Base-by-base conservation (phyloP, 2,113 vertebrate genomes). In the Epinephelus lanceolatus region DNA sequence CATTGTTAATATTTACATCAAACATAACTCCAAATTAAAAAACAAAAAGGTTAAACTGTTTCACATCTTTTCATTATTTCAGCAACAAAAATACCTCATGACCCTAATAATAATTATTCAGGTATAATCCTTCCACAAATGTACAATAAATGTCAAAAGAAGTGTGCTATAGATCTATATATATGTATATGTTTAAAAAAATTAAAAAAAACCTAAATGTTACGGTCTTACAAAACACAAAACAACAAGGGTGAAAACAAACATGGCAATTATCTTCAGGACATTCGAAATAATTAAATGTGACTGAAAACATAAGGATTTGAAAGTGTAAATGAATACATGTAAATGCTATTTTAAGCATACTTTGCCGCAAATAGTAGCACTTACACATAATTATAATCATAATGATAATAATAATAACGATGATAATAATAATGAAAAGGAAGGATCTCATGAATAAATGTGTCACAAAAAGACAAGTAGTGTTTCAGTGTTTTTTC, bases 1-100 rank as follows among this genome's bases (percentile, higher is more conserved):
- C 83, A 92, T 84, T 88, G 87, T 92, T 91, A 90, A 92, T 93
- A 93, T 94, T 93, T 95, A 95, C 93, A 94, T 59, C 53, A 86
- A 91, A 94, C 86, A 88, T 62, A 87, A 90, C 72, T 80, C 53
- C 73, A 87, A 87, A 37, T 52, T 87, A 80, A 83, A 93, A 84
- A 85, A 93, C 82, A 84, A 86, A 80, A 33, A 82, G 45, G 70
- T 83, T 86, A 70, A 86, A 85, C 76, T 57, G 42, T 86, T 88
- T 84, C 90, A 92, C 87, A 91, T 82, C 12, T 57, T 80, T 81
- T 83, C 52, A 82, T 84, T 70, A 71, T 83, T 87, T 80, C 78
- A 86, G 37, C 47, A 81, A 91, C 71, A 89, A 85, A 79, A 83
- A 86, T 10, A 86, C 15, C 69, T 91, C 67, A 86, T 63, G 60